Conservation (phyloP, 2,113 vertebrate genomes). For the Martes martes region DNA sequence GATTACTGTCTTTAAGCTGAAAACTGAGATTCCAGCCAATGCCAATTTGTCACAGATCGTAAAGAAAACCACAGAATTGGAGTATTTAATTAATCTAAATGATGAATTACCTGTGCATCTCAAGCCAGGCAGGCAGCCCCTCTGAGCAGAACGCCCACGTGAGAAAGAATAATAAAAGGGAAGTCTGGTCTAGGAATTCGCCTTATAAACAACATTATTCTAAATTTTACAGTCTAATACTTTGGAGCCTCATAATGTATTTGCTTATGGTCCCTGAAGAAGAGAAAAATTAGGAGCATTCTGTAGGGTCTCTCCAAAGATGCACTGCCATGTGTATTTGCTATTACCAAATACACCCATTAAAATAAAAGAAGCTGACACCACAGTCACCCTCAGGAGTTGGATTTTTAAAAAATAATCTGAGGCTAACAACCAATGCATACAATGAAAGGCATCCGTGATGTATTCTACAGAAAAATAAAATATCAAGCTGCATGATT, state of each 20-base stretch:
- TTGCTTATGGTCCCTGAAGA: not conserved
- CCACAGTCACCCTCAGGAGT: not conserved
- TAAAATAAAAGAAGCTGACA: not conserved
- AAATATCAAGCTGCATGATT: not conserved
- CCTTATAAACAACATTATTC: not conserved
- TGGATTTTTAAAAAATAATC: not conserved
- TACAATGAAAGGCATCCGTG: not conserved
- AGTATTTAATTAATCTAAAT: not conserved
- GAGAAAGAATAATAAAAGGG: constrained; percentile 10
- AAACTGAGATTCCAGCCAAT: not conserved
- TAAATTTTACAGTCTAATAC: not conserved
- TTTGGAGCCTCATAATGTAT: not conserved
- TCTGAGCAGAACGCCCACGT: not conserved
- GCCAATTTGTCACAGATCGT: not conserved
- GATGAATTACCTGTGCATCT: not conserved
- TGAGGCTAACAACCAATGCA: not conserved
- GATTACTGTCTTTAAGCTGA: not conserved
- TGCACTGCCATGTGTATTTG: not conserved
- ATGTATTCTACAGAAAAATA: not conserved
- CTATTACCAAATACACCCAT: not conserved
- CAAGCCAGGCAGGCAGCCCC: not conserved
- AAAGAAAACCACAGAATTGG: not conserved
- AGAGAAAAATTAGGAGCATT: not conserved
- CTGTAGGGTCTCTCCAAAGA: not conserved
- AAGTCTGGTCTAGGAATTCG: not conserved